Conservation (phyloP, 1,140 invertebrate genomes). For the Tribolium madens region DNA sequence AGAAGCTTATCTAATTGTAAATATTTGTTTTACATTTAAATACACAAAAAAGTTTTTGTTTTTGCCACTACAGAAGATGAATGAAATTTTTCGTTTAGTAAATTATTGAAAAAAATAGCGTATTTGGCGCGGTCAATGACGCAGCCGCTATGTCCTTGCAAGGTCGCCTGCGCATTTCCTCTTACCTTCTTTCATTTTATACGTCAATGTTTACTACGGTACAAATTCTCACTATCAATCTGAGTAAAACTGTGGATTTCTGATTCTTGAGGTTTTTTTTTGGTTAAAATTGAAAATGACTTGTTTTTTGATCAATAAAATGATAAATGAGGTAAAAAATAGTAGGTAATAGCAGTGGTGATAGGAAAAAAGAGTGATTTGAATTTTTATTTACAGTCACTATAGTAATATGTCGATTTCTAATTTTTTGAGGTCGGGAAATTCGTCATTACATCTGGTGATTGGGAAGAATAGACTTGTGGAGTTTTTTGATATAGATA, state of each 20-base stretch:
- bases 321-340: too few species aligned
- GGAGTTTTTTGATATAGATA: too few species aligned
- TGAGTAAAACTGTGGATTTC: conserved; percentile 6
- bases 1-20: conserved; percentile 19
- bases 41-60: too few species aligned
- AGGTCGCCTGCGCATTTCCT: conserved; percentile 21
- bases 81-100: too few species aligned
- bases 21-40: background rate
- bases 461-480: too few species aligned
- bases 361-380: too few species aligned
- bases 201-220: conserved; percentile 2
- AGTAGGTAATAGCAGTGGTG: too few species aligned
- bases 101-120: background rate
- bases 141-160: conserved; percentile 39
- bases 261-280: conserved; percentile 25
- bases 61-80: background rate
- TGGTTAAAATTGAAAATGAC: background rate
- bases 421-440: too few species aligned
- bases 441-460: too few species aligned
- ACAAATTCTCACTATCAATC: conserved; percentile 1
- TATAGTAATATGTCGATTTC: too few species aligned
- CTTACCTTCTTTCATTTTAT: background rate
- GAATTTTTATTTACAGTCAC: too few species aligned
- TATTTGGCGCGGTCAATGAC: conserved; percentile 28
- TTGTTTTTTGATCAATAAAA: too few species aligned